Conservation (phyloP, 2,797 vertebrate genomes). For the Apogon talboti region DNA sequence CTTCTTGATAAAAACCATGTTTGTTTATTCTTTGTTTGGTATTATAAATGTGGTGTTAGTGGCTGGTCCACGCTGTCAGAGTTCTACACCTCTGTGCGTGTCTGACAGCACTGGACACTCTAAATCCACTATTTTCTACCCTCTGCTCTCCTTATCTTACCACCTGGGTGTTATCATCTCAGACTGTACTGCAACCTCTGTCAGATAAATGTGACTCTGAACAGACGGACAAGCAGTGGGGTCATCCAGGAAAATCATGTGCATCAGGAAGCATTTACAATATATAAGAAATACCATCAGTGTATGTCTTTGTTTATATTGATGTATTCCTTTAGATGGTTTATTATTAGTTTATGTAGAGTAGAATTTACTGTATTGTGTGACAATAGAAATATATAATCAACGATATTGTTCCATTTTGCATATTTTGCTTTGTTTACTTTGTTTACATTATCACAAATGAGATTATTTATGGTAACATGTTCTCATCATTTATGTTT, state of each 20-base stretch:
- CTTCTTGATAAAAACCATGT: constrained; percentile 4
- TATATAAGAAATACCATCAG: neutral
- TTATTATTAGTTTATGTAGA: too few relatives aligned
- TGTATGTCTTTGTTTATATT: neutral
- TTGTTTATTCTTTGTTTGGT: constrained; percentile 6
- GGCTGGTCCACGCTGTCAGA: neutral
- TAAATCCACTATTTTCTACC: constrained; percentile 15
- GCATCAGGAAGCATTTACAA: neutral
- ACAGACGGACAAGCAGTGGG: constrained; percentile 15
- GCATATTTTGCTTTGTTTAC: too few relatives aligned
- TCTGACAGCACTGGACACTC: constrained; percentile 2
- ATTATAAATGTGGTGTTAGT: constrained; percentile 1
- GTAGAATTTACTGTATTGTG: too few relatives aligned
- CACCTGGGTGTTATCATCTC: constrained; percentile 33
- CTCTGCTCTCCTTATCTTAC: constrained; percentile 43
- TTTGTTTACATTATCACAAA: too few relatives aligned
- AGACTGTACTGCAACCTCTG: constrained; percentile 25
- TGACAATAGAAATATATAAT: too few relatives aligned
- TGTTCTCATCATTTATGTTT: too few relatives aligned
- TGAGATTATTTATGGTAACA: too few relatives aligned
- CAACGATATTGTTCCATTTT: too few relatives aligned
- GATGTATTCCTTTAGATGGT: too few relatives aligned
- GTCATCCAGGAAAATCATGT: constrained; percentile 18
- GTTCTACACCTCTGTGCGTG: neutral
- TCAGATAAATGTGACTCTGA: constrained; percentile 37